A percentile compares a stretch with the other conserved stretches of the same genome.
phyloP scores from a whole-genome alignment of 2,113 vertebrate genomes.

The Atrichornis clamosus region DNA sequence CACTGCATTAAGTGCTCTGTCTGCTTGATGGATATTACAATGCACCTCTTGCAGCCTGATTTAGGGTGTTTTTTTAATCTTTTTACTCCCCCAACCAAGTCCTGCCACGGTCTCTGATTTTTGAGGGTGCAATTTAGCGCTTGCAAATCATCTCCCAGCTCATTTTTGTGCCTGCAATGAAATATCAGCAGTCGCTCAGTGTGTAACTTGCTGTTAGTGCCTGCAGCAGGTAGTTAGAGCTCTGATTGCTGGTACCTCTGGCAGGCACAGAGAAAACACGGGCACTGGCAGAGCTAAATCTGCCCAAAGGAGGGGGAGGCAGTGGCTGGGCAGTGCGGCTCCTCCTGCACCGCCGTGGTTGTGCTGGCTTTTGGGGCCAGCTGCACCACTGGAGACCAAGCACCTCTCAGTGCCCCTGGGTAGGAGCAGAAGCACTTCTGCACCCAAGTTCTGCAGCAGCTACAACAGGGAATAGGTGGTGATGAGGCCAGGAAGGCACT shows the following conservation, averaged over 20 bases:
- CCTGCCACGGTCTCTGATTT: slow-evolving; percentile 37
- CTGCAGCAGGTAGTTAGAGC: slow-evolving; percentile 7
- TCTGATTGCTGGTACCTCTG: neutral
- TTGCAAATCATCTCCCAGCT: slow-evolving; percentile 26
- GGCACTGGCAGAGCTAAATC: neutral
- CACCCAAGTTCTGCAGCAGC: neutral
- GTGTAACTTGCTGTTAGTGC: neutral
- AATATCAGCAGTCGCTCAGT: neutral
- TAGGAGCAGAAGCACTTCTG: neutral
- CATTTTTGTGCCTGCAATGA: slow-evolving; percentile 19
- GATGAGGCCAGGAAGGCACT: neutral
- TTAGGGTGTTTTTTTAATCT: neutral
- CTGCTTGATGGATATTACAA: slow-evolving; percentile 4
- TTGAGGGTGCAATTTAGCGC: slow-evolving; percentile 32
- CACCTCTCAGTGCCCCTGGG: accelerated
- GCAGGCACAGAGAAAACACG: neutral
- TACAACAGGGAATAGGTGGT: neutral
- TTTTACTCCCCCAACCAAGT: neutral
- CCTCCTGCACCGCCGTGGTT: accelerated
- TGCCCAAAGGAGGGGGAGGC: neutral
- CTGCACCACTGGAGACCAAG: accelerated
- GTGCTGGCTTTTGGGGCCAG: neutral
- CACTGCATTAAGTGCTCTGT: neutral
- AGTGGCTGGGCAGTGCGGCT: neutral
- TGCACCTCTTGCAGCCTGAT: neutral